phyloP scores from a whole-genome alignment of 1,140 invertebrate species.

The Heliconius congener region DNA sequence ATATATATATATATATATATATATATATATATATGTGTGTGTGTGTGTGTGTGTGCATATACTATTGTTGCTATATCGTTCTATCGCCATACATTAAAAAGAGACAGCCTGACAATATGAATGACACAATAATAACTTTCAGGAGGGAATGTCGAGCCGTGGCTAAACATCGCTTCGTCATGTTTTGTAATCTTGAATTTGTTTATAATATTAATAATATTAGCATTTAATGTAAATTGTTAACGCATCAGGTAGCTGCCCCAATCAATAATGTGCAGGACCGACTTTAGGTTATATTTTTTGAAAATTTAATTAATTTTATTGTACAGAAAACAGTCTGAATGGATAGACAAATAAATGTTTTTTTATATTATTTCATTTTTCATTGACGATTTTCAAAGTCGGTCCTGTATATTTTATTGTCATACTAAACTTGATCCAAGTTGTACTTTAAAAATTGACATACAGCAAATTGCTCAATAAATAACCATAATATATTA shows the following conservation, averaged over 20 bases:
- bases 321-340: neutral
- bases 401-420: neutral
- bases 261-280: slow-evolving; percentile 31
- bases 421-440: neutral
- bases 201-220: slow-evolving; percentile 19
- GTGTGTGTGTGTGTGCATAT: neutral
- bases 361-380: neutral
- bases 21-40: no score
- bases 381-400: neutral
- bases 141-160: slow-evolving; percentile 53
- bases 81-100: neutral
- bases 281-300: neutral
- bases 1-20: no score
- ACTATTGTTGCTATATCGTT: neutral
- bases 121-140: slow-evolving; percentile 39
- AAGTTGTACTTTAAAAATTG: neutral
- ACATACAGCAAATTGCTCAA: neutral
- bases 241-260: slow-evolving; percentile 31
- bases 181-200: neutral
- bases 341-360: neutral
- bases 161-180: slow-evolving; percentile 40
- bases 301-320: neutral
- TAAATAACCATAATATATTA: neutral
- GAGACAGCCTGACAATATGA: neutral
- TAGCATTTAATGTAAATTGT: slow-evolving; percentile 14